Conservation (phyloP, 2,888 invertebrate species). For the Lasius platythorax region DNA sequence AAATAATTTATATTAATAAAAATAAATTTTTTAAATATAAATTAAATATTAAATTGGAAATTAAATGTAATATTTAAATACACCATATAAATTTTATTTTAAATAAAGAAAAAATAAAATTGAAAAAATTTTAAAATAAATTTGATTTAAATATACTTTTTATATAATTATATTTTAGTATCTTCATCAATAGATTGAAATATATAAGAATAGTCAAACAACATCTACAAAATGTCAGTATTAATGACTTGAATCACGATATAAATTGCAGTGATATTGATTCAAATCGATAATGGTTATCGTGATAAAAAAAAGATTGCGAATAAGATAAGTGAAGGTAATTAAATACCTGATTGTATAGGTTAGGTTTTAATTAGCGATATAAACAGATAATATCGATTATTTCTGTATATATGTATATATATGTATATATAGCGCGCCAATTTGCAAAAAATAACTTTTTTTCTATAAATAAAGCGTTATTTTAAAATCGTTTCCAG, state of each 20-base stretch:
- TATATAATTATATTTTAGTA: too few species aligned
- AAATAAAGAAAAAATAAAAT: too few species aligned
- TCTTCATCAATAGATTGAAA: too few species aligned
- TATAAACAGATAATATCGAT: conserved; percentile 5
- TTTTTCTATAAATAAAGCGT: background rate
- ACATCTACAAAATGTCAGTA: too few species aligned
- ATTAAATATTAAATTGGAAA: too few species aligned
- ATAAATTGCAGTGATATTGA: background rate
- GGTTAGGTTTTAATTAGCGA: background rate
- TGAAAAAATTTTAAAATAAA: too few species aligned
- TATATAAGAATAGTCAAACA: too few species aligned
- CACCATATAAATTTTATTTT: too few species aligned
- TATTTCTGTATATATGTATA: background rate
- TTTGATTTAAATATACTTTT: too few species aligned
- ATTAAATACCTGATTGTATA: background rate
- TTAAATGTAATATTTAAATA: too few species aligned
- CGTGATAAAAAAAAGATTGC: background rate
- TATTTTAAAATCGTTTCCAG: conserved; percentile 4
- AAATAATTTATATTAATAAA: too few species aligned
- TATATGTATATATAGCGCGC: background rate
- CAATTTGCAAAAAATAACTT: background rate
- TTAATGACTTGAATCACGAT: background rate
- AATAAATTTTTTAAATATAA: too few species aligned
- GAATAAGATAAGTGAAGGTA: background rate
- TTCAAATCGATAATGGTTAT: background rate